These are phyloP conservation scores for Mesopsocus fuscifrons DNA, from an alignment of 2,888 invertebrate species.

Conservation along the genomic window DNA sequence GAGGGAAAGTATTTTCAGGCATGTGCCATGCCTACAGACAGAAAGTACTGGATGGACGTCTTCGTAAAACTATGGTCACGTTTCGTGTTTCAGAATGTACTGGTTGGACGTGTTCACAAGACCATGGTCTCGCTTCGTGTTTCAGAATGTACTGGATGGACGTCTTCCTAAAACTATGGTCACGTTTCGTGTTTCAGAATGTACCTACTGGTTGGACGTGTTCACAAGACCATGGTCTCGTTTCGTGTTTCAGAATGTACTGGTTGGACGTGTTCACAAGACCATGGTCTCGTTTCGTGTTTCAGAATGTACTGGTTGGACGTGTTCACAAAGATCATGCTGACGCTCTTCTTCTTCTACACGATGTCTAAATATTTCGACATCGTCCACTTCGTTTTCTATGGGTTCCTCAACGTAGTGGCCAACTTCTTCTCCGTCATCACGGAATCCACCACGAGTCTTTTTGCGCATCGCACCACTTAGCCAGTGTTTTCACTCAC, in stretches of 20 bases:
- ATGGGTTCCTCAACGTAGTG: slow-evolving; percentile 1
- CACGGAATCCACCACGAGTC: not conserved
- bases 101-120: slow-evolving; percentile 58
- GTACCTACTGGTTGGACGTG: no score
- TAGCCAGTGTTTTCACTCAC: no score
- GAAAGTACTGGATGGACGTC: no score
- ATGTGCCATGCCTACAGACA: not conserved
- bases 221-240: no score
- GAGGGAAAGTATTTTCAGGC: not conserved
- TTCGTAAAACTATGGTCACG: no score
- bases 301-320: slow-evolving; percentile 79
- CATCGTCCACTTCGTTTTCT: slow-evolving; percentile 4
- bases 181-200: no score
- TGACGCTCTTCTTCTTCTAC: slow-evolving; percentile 41
- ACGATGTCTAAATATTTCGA: slow-evolving; percentile 13
- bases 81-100: slow-evolving; percentile 70
- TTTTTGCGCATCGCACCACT: not conserved
- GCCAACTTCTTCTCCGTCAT: not conserved
- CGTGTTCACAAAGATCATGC: slow-evolving; percentile 43
- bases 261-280: no score
- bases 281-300: no score
- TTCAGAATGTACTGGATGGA: no score
- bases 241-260: no score
- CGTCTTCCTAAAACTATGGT: no score
- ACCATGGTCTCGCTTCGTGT: slow-evolving; percentile 44